Conservation (phyloP, 2,797 vertebrate species). For the Peromyscus melanophrys region DNA sequence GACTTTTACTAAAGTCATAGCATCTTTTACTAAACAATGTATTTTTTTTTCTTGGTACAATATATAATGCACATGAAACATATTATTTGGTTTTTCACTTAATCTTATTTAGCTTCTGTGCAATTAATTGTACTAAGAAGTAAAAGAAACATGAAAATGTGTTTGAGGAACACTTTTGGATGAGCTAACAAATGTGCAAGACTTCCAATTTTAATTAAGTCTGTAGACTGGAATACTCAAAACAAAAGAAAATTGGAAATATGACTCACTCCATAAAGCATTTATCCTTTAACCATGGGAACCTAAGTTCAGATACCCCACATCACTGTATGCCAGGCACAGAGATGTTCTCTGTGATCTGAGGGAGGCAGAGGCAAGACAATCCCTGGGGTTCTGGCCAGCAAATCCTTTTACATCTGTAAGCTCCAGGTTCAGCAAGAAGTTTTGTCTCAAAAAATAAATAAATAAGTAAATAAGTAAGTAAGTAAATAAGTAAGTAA, state of each 20-base stretch:
- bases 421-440: background rate
- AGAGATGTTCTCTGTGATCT: background rate
- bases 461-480: too few species aligned
- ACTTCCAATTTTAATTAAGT: conserved; percentile 6
- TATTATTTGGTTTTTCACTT: background rate
- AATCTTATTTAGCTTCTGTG: conserved; percentile 16
- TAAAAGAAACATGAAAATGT: conserved; percentile 4
- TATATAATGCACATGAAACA: background rate
- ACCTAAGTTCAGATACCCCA: background rate
- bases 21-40: conserved; percentile 34
- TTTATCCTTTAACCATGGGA: background rate
- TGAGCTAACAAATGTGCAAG: background rate
- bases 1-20: conserved; percentile 31
- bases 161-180: background rate
- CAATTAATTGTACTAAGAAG: background rate
- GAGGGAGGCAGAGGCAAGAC: background rate
- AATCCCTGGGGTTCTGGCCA: background rate
- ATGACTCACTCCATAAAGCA: background rate
- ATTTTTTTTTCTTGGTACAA: background rate
- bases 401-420: background rate
- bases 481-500: too few species aligned
- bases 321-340: background rate
- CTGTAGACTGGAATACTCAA: background rate
- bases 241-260: background rate
- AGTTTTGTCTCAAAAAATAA: background rate